A percentile compares a stretch with the other conserved stretches of the same genome.
phyloP scores from a whole-genome alignment of 2,113 vertebrate genomes.

The Zingel zingel region DNA sequence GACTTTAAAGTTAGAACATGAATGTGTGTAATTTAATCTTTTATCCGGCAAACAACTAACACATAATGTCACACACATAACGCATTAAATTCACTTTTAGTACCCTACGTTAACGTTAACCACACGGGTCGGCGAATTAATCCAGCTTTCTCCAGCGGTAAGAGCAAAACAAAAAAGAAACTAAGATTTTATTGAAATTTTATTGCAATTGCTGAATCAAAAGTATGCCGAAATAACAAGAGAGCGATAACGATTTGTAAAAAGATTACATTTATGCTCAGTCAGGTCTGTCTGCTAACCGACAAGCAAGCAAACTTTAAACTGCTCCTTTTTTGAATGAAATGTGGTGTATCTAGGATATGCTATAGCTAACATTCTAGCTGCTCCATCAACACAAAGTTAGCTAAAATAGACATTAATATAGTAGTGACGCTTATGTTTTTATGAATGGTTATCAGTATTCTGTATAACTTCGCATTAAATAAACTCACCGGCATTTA shows the following conservation, averaged over 20 bases:
- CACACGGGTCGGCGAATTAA: not conserved
- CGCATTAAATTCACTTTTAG: not conserved
- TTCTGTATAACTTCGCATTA: not conserved
- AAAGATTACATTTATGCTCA: fast-evolving
- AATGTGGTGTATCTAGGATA: not conserved
- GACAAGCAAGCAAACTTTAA: not conserved
- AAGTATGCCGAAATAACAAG: not conserved
- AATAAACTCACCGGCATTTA: slow-evolving; percentile 66
- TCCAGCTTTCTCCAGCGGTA: not conserved
- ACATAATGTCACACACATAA: not conserved
- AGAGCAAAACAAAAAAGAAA: not conserved
- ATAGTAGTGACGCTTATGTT: fast-evolving
- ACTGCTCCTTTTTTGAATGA: fast-evolving
- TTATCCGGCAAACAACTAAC: fast-evolving
- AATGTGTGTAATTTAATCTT: not conserved
- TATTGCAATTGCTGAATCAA: not conserved
- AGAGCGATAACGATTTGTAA: fast-evolving
- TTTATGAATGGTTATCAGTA: fast-evolving
- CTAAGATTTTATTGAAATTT: not conserved
- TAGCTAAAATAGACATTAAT: not conserved
- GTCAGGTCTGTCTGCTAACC: fast-evolving
- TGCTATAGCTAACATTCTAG: slow-evolving; percentile 35
- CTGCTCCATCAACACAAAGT: not conserved
- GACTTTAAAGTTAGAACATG: not conserved
- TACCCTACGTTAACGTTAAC: not conserved